Conservation (phyloP, 2,888 invertebrate species). For the Ectropis crepuscularia region DNA sequence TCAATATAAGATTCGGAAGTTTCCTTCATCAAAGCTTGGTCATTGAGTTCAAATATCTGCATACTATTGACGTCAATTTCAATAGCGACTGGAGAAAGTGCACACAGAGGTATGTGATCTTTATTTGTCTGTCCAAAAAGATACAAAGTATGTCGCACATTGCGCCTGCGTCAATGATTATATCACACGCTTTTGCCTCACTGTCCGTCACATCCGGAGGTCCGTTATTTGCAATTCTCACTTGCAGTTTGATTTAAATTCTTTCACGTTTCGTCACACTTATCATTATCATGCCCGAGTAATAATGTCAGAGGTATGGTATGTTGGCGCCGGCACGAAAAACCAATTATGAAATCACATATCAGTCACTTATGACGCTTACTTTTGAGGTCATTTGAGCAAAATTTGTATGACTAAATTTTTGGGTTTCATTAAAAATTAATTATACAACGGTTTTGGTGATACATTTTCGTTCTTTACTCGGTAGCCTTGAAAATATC, state of each 20-base stretch:
- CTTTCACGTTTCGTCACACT: slow-evolving; percentile 48
- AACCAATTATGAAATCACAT: slow-evolving; percentile 15
- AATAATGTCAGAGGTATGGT: slow-evolving; percentile 20
- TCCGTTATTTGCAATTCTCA: slow-evolving; percentile 56
- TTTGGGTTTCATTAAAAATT: no score
- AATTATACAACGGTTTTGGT: no score
- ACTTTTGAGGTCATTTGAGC: background rate
- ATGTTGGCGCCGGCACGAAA: slow-evolving; percentile 22
- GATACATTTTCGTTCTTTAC: no score
- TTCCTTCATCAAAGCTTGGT: slow-evolving; percentile 10
- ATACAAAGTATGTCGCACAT: slow-evolving; percentile 60
- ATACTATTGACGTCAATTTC: slow-evolving; percentile 36
- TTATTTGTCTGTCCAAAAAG: slow-evolving; percentile 61
- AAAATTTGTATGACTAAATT: background rate
- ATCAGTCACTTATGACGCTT: slow-evolving; percentile 2
- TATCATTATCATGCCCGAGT: slow-evolving; percentile 28
- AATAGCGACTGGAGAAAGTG: slow-evolving; percentile 41
- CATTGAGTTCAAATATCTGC: slow-evolving; percentile 18
- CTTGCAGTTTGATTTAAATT: slow-evolving; percentile 55
- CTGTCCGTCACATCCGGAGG: slow-evolving; percentile 51
- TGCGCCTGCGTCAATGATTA: slow-evolving; percentile 64
- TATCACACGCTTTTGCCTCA: slow-evolving; percentile 48
- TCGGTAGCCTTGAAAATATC: no score
- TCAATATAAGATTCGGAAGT: slow-evolving; percentile 2
- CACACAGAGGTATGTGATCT: slow-evolving; percentile 54